Conservation (phyloP, 2,888 invertebrate species). For the Synanthedon tipuliformis region DNA sequence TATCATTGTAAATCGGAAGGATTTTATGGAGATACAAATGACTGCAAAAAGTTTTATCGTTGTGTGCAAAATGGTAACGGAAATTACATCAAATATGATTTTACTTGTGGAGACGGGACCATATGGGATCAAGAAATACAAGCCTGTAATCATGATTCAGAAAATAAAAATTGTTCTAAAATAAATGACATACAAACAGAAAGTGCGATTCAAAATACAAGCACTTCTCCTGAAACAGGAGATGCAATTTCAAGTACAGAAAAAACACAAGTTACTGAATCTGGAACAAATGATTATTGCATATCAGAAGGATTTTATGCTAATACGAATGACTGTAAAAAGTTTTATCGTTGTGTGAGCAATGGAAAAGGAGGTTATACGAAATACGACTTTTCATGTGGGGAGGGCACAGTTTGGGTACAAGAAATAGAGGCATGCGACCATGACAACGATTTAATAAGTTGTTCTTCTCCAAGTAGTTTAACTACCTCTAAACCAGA, state of each 20-base stretch:
- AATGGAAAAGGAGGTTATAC: slow-evolving; percentile 44
- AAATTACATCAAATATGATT: slow-evolving; percentile 67
- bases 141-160: slow-evolving; percentile 68
- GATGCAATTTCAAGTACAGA: background rate
- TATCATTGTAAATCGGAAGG: slow-evolving; percentile 71
- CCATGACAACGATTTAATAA: slow-evolving; percentile 29
- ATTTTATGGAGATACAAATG: slow-evolving; percentile 74
- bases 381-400: slow-evolving; percentile 65
- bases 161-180: slow-evolving; percentile 13
- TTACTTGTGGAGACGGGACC: slow-evolving; percentile 74
- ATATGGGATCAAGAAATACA: slow-evolving; percentile 76
- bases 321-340: slow-evolving; percentile 63
- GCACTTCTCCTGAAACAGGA: background rate
- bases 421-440: slow-evolving; percentile 21
- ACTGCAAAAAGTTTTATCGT: slow-evolving; percentile 81
- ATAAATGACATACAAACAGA: slow-evolving; percentile 15
- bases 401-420: slow-evolving; percentile 69
- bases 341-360: slow-evolving; percentile 69
- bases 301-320: slow-evolving; percentile 45
- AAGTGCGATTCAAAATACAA: slow-evolving; percentile 8
- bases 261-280: background rate
- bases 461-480: slow-evolving; percentile 11
- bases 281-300: slow-evolving; percentile 7
- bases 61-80: slow-evolving; percentile 69
- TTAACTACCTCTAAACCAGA: slow-evolving; percentile 7